Evolutionary conservation across 2,888 invertebrate species (phyloP), one percentile per base, ranked within the genome.

Genomic region (Anodontia alba): DNA sequence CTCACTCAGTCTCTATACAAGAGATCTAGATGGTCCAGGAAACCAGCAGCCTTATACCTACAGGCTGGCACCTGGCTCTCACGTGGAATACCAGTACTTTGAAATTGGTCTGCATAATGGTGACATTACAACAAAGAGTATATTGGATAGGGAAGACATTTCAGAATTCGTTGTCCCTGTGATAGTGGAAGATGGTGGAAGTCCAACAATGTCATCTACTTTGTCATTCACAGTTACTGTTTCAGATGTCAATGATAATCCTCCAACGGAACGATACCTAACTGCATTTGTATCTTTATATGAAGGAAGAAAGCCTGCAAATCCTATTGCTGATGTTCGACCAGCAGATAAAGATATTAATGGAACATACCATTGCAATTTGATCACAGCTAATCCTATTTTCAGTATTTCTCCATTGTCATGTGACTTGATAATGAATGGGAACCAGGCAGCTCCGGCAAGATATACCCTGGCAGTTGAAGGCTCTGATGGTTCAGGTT

Each of bases 31-130:
- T 95, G 94, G 98, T 73, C 97, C 98, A 29, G 97, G 97, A 2
- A 98, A 98, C 92, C 98, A 98, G 10, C 98, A 97, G 2, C 98
- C 98, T 20, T 99, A 98, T 92, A 96, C 96, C 0, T 99, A 98
- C 92, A 95, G 95, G 83, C 94, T 98, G 33, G 95, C 97, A 33
- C 97, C 97, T 26, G 98, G 84, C 29, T 80, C 46, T 43, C 57
- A 75, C 38, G 38, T 83, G 12, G 97, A 17, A 96, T 96, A 91
- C 97, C 97, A 84, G 91, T 96, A 96, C 86, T 96, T 98, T 0
- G 96, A 96, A 81, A 95, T 98, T 49, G 97, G 98, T 87, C 96
- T 96, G 88, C 97, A 97, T 88, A 97, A 97, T 0, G 98, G 98
- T 0, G 95, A 97, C 8, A 95, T 99, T 31, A 96, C 96, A 90